Base-by-base conservation (phyloP, 2,888 invertebrate genomes). In the Mythimna loreyi region DNA sequence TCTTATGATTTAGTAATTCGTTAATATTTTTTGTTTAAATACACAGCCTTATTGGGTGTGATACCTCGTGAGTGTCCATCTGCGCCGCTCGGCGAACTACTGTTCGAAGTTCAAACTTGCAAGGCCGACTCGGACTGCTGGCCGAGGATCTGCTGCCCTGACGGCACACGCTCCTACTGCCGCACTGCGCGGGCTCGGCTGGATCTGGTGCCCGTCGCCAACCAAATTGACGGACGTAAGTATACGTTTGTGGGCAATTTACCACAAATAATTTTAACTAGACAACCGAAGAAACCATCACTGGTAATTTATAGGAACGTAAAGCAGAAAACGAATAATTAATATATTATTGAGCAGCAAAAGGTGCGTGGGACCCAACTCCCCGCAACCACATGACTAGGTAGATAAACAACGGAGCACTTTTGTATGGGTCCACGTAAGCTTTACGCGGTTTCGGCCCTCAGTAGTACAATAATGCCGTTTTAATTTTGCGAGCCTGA, bases 61-160 rank as follows among this genome's bases (percentile, higher is more conserved):
- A 97, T 97, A 45, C 97, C 97, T 0, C 96, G 97, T 60, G 97
- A 97, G 85, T 98, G 98, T 81, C 97, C 98, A 0, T 90, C 93
- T 36, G 94, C 97, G 60, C 97, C 97, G 3, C 92, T 98, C 23
- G 97, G 97, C 0, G 98, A 98, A 92, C 92, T 97, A 16, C 95
- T 97, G 82, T 97, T 97, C 89, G 97, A 97, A 70, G 96, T 98
- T 21, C 97, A 97, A 88, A 96, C 97, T 68, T 98, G 98, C 86
- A 94, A 96, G 81, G 93, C 93, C 0, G 98, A 98, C 86, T 92
- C 96, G 21, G 97, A 98, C 85, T 98, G 98, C 90, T 97, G 97
- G 96, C 97, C 97, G 19, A 95, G 98, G 33, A 96, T 98, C 68
- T 98, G 98, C 90, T 98, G 98, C 81, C 97, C 97, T 0, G 98